phyloP scores from a whole-genome alignment of 2,797 vertebrate genomes.

The Enteromius treurensis region DNA sequence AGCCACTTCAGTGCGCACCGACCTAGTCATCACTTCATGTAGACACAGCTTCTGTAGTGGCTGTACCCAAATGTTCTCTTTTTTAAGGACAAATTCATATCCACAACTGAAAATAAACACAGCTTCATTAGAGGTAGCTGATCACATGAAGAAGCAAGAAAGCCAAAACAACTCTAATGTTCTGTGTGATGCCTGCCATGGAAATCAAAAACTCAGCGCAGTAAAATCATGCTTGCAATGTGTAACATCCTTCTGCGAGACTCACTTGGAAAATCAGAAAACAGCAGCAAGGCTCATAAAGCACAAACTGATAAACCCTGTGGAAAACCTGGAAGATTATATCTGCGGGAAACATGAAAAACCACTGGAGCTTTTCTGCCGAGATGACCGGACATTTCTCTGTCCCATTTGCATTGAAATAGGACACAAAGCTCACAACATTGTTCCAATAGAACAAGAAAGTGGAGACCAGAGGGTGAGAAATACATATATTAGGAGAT shows the following conservation, averaged over 20 bases:
- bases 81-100: neutral
- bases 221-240: slow-evolving; percentile 43
- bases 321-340: slow-evolving; percentile 43
- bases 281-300: slow-evolving; percentile 19
- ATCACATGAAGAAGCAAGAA: neutral
- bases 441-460: slow-evolving; percentile 34
- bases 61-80: neutral
- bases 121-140: neutral
- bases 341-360: slow-evolving; percentile 29
- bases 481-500: neutral
- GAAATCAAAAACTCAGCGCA: neutral
- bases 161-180: neutral
- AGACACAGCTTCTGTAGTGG: slow-evolving; percentile 10
- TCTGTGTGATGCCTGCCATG: slow-evolving; percentile 39
- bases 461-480: slow-evolving; percentile 22
- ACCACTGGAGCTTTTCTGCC: slow-evolving; percentile 41
- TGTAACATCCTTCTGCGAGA: slow-evolving; percentile 41
- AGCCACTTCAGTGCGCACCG: neutral
- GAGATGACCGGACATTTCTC: slow-evolving; percentile 30
- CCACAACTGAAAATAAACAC: neutral
- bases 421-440: slow-evolving; percentile 29
- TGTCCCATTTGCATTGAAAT: slow-evolving; percentile 42
- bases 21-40: slow-evolving; percentile 13
- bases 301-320: slow-evolving; percentile 28
- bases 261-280: slow-evolving; percentile 39